Percentiles rank a stretch among this genome's conserved stretches.
These are phyloP conservation scores for Drosophila baimaii DNA, from an alignment of 1,140 invertebrate genomes.

Conservation along the genomic window DNA sequence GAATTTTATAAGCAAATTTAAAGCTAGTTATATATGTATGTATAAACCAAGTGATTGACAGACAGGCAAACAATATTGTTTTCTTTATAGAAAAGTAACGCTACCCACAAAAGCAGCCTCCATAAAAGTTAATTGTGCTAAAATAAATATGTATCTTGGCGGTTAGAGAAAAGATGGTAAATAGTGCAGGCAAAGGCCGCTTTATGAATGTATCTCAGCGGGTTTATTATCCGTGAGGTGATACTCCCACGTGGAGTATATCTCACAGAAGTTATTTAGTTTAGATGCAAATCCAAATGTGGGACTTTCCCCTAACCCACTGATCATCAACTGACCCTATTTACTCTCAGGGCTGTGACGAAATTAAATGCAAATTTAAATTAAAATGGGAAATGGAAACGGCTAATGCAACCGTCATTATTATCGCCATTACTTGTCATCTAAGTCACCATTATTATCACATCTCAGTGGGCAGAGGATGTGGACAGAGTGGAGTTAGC, in stretches of 20 bases:
- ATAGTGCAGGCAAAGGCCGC: neutral
- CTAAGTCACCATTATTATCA: neutral
- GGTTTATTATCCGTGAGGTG: neutral
- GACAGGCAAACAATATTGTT: neutral
- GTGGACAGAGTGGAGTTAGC: constrained; percentile 17
- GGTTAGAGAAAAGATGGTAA: constrained; percentile 7
- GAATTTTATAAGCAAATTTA: neutral
- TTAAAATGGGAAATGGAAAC: constrained; percentile 36
- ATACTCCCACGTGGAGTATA: constrained; percentile 4
- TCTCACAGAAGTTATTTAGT: neutral
- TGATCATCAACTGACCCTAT: constrained; percentile 13
- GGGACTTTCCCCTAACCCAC: constrained; percentile 18
- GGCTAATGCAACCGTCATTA: constrained; percentile 11
- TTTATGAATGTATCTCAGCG: neutral
- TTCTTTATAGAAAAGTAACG: constrained; percentile 4
- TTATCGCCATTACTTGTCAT: constrained; percentile 10
- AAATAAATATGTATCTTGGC: constrained; percentile 16
- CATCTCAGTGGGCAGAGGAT: constrained; percentile 5
- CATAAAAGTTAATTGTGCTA: constrained; percentile 14
- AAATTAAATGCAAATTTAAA: constrained; percentile 41
- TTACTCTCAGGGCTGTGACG: constrained; percentile 29
- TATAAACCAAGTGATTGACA: neutral
- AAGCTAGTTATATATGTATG: neutral
- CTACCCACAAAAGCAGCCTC: constrained; percentile 1
- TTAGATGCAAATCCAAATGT: neutral